These are phyloP conservation scores for Lissocephala sabroskyi DNA, from an alignment of 2,888 invertebrate species.

Conservation along the genomic window DNA sequence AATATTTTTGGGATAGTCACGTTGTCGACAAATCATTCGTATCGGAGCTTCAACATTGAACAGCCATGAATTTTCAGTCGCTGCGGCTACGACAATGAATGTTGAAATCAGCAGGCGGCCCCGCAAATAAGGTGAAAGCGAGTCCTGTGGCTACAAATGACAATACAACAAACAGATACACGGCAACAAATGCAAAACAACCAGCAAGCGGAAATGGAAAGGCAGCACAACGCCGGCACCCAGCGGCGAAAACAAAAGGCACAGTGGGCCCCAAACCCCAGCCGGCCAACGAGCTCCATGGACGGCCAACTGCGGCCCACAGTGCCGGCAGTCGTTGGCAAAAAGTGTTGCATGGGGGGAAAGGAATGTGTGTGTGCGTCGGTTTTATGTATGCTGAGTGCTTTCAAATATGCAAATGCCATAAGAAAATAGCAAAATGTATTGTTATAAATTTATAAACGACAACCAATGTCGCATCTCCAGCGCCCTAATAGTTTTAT, in stretches of 20 bases:
- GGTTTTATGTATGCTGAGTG: neutral
- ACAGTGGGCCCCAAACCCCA: too few relatives aligned
- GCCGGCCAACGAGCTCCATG: too few relatives aligned
- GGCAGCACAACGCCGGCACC: slow-evolving; percentile 19
- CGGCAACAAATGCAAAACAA: slow-evolving; percentile 18
- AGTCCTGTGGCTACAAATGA: slow-evolving; percentile 42
- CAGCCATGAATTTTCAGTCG: slow-evolving; percentile 19
- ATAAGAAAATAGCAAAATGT: slow-evolving; percentile 27
- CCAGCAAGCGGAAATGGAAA: slow-evolving; percentile 35
- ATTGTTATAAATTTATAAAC: slow-evolving; percentile 18
- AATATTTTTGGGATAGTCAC: too few relatives aligned
- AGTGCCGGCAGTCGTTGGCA: too few relatives aligned
- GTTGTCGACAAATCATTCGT: too few relatives aligned
- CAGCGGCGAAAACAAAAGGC: too few relatives aligned
- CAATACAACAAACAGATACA: slow-evolving; percentile 39
- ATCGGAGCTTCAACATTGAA: too few relatives aligned
- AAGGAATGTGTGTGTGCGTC: neutral
- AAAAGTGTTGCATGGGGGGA: slow-evolving; percentile 1
- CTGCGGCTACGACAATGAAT: slow-evolving; percentile 37
- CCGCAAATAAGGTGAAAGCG: slow-evolving; percentile 41
- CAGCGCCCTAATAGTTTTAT: too few relatives aligned
- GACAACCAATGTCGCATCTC: slow-evolving; percentile 6
- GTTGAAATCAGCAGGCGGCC: slow-evolving; percentile 37
- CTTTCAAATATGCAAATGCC: slow-evolving; percentile 40
- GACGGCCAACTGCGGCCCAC: too few relatives aligned